phyloP scores from a whole-genome alignment of 2,113 vertebrate species.

The Aramus guarauna region DNA sequence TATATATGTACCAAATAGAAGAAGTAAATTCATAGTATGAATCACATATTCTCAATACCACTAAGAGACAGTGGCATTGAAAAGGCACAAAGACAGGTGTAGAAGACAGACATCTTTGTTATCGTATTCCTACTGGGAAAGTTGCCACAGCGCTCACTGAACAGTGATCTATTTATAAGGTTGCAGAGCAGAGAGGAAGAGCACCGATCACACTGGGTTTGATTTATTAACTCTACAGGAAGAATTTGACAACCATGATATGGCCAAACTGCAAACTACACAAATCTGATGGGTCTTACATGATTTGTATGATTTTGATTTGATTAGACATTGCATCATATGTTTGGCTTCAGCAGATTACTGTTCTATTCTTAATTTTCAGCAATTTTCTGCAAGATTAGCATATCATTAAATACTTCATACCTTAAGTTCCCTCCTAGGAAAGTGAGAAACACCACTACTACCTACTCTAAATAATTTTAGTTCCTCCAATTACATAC shows the following conservation, averaged over 20 bases:
- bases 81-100: neutral
- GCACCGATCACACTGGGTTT: neutral
- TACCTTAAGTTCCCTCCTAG: neutral
- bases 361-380: neutral
- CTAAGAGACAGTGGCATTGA: neutral
- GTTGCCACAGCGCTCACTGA: neutral
- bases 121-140: neutral
- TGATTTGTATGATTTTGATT: neutral
- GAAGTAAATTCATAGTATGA: neutral
- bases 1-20: neutral
- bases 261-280: neutral
- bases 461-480: neutral
- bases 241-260: neutral
- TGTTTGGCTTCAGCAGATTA: neutral
- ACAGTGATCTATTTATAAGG: constrained; percentile 4
- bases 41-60: neutral
- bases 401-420: neutral
- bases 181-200: neutral
- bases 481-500: neutral
- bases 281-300: neutral
- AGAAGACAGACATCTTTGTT: neutral
- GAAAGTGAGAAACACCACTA: neutral
- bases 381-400: neutral
- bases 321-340: neutral
- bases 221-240: neutral